Evolutionary conservation across 2,797 vertebrate genomes (phyloP).

Genomic region (Gouania willdenowi): DNA sequence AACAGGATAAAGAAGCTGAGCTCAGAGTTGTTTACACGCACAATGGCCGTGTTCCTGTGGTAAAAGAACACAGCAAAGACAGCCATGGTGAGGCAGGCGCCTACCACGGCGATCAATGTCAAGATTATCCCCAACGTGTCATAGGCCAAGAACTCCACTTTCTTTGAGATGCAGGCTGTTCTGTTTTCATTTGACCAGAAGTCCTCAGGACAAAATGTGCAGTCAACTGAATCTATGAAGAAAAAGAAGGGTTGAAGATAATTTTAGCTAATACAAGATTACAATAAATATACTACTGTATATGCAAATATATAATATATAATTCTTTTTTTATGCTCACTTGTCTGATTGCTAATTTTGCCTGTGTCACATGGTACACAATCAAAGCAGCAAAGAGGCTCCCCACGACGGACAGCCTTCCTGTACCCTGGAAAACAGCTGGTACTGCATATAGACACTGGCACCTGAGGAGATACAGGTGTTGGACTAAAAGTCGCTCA

Average conservation of each 20-base stretch:
- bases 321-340: conserved; percentile 20
- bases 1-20: conserved; percentile 74
- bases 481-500: too few relatives aligned
- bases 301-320: neutral
- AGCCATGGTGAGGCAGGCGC: conserved; percentile 58
- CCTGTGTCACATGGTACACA: conserved; percentile 77
- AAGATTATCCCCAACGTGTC: conserved; percentile 67
- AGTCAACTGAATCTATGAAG: conserved; percentile 68
- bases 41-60: conserved; percentile 65
- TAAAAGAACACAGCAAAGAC: conserved; percentile 62
- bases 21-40: conserved; percentile 74
- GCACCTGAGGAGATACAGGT: conserved; percentile 47
- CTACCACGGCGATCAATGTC: conserved; percentile 56
- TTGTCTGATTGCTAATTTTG: conserved; percentile 76
- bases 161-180: conserved; percentile 67
- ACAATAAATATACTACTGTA: too few relatives aligned
- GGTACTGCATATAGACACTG: conserved; percentile 69
- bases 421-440: conserved; percentile 67
- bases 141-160: conserved; percentile 66
- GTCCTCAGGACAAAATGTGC: conserved; percentile 62
- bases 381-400: conserved; percentile 79
- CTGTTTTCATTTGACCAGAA: conserved; percentile 68
- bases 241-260: neutral
- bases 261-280: neutral
- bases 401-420: conserved; percentile 73